phyloP scores from a whole-genome alignment of 2,113 vertebrate genomes.

The Pampusana beccarii region DNA sequence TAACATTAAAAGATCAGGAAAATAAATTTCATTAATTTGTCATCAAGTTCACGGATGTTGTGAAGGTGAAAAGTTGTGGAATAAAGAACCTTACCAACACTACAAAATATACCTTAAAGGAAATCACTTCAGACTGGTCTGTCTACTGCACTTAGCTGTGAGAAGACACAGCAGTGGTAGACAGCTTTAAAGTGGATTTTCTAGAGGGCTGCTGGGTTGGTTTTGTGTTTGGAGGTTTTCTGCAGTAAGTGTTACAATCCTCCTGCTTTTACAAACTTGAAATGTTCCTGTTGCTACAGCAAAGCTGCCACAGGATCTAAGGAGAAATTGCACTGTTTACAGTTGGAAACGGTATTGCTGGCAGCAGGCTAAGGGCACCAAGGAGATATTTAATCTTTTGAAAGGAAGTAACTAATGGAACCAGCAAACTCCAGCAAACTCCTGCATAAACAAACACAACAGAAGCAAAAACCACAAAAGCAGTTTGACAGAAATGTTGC shows the following conservation, averaged over 20 bases:
- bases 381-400: conserved; percentile 25
- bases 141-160: not conserved
- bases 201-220: not conserved
- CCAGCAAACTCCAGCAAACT: conserved; percentile 20
- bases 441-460: conserved; percentile 46
- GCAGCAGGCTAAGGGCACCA: not conserved
- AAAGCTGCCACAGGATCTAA: not conserved
- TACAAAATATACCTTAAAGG: not conserved
- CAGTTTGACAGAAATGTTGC: conserved; percentile 7
- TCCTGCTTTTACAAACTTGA: not conserved
- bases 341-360: not conserved
- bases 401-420: conserved; percentile 60
- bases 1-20: not conserved
- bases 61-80: not conserved
- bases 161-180: not conserved
- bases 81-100: not conserved
- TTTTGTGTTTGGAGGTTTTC: not conserved
- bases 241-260: not conserved
- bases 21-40: not conserved
- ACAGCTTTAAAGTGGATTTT: not conserved
- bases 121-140: not conserved
- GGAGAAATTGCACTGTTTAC: conserved; percentile 6
- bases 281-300: not conserved
- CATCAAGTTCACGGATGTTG: not conserved
- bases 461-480: conserved; percentile 49